Base-by-base conservation (phyloP, 2,797 vertebrate species). In the Crotalus adamanteus region DNA sequence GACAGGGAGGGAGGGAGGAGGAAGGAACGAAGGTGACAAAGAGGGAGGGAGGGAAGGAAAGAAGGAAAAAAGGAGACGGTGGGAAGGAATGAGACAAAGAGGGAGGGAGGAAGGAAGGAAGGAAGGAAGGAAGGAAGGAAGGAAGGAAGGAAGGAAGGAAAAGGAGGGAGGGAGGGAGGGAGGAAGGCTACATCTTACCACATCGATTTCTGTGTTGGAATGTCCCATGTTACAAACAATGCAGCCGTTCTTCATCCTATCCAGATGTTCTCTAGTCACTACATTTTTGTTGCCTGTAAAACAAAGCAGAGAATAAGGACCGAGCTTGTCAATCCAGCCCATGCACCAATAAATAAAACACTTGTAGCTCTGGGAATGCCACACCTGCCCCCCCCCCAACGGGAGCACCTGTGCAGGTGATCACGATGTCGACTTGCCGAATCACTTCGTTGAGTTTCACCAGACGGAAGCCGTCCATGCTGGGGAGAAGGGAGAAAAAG, bases 161-260 rank as follows among this genome's bases (percentile, higher is more conserved):
- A 14, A 57, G 8, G 51, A 9, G 2, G 1, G 51, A 53, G 2
- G 51, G 51, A 22, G 18, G 26, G 4, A 63, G 0, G 12, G 26
- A 18, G 56, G 56, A 0, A 57, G 56, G 65, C 92, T 78, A 0
- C 6, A 3, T 37, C 99, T 98, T 97, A 99, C 99, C 98, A 99
- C 99, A 1, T 99, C 99, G 6, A 99, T 99, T 97, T 99, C 99
- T 0, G 99, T 99, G 98, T 99, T 99, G 97, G 99, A 99, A 98
- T 99, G 99, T 0, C 99, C 99, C 99, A 99, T 99, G 97, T 99
- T 99, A 97, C 99, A 99, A 87, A 99, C 99, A 0, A 99, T 99
- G 96, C 99, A 99, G 96, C 99, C 98, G 92, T 99, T 99, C 98
- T 99, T 99, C 99, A 99, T 99, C 63, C 99, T 98, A 95, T 99